A percentile compares a stretch with the other conserved stretches of the same genome.
Evolutionary conservation across 2,888 invertebrate species (phyloP).

Genomic region (Ophion ellenae): DNA sequence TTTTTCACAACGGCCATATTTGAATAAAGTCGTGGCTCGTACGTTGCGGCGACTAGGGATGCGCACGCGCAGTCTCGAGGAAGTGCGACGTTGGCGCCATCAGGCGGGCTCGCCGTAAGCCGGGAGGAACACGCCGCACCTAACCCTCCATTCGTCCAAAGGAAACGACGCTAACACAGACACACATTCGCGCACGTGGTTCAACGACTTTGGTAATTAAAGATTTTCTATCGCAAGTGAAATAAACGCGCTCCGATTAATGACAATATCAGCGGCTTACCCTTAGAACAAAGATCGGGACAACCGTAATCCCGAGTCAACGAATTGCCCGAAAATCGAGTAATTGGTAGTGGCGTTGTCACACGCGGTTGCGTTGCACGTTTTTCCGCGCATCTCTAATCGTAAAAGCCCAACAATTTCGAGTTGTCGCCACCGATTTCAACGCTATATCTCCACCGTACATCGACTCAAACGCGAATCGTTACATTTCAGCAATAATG

Average conservation of each 20-base stretch:
- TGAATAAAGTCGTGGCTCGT: no score
- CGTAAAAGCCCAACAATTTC: background rate
- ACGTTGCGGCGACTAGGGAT: no score
- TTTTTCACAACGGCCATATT: no score
- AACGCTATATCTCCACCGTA: background rate
- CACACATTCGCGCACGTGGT: slow-evolving; percentile 36
- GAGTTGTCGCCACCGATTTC: background rate
- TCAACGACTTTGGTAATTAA: slow-evolving; percentile 45
- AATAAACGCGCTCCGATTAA: background rate
- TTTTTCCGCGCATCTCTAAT: background rate
- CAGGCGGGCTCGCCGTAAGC: no score
- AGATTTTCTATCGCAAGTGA: background rate
- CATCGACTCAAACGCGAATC: background rate
- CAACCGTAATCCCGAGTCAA: background rate
- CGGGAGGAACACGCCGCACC: background rate
- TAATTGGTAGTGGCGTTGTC: background rate
- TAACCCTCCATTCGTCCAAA: slow-evolving; percentile 34
- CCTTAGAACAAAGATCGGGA: background rate
- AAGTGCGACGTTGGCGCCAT: no score
- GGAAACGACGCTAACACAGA: slow-evolving; percentile 25
- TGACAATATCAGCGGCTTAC: background rate
- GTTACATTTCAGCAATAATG: slow-evolving; percentile 32
- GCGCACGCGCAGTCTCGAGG: no score
- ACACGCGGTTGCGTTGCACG: background rate
- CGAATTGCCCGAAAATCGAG: background rate